Evolutionary conservation across 2,113 vertebrate species (phyloP).

Genomic region (Buteo buteo): DNA sequence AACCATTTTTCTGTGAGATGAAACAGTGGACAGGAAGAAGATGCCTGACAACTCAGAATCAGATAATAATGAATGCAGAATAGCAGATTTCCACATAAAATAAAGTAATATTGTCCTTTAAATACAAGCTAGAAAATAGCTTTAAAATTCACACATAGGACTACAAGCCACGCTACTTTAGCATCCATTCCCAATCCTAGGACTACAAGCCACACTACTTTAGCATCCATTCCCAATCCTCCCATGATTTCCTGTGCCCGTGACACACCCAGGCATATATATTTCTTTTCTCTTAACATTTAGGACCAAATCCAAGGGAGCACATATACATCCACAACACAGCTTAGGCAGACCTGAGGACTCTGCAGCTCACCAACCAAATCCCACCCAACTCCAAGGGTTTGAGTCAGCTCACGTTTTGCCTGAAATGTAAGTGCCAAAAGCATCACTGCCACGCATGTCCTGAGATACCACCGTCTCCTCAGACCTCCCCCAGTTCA

Average conservation of each 20-base stretch:
- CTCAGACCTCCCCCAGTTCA: neutral
- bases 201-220: neutral
- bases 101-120: neutral
- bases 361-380: neutral
- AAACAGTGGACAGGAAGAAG: neutral
- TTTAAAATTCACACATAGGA: neutral
- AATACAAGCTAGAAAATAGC: neutral
- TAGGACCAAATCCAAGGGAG: neutral
- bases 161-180: neutral
- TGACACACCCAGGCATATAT: neutral
- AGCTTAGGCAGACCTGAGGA: neutral
- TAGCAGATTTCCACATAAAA: neutral
- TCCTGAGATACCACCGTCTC: neutral
- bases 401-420: neutral
- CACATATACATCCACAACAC: neutral
- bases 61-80: neutral
- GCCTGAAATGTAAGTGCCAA: neutral
- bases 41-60: neutral
- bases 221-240: neutral
- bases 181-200: neutral
- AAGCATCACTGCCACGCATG: accelerated
- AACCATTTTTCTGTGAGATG: neutral
- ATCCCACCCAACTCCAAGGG: neutral
- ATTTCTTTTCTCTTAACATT: neutral
- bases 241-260: neutral